Evolutionary conservation across 2,888 invertebrate genomes (phyloP).

Genomic region (Drosophila kuntzei): DNA sequence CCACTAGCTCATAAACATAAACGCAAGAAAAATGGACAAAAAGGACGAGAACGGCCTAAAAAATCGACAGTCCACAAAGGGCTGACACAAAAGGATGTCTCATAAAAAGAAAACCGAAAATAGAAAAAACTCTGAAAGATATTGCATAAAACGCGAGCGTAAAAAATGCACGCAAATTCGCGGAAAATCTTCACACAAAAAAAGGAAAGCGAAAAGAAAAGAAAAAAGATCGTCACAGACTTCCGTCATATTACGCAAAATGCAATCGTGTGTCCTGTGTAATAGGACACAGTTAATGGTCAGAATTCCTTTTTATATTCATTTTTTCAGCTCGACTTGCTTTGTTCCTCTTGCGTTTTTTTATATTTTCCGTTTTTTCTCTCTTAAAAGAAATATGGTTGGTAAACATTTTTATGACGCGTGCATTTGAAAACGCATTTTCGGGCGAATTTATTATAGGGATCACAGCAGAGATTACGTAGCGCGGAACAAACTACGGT

Average conservation of each 20-base stretch:
- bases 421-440: conserved; percentile 18
- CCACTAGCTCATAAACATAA: conserved; percentile 47
- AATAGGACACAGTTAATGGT: conserved; percentile 39
- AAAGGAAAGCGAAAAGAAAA: conserved; percentile 6
- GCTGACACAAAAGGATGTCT: conserved; percentile 54
- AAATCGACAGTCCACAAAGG: conserved; percentile 51
- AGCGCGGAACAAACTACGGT: conserved; percentile 7
- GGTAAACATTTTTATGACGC: conserved; percentile 36
- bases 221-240: conserved; percentile 8
- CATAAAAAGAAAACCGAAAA: conserved; percentile 31
- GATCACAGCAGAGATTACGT: conserved; percentile 21
- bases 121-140: conserved; percentile 23
- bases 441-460: conserved; percentile 36
- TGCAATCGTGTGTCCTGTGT: conserved; percentile 43
- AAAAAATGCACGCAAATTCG: conserved; percentile 55
- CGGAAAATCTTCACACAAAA: conserved; percentile 23
- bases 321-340: conserved; percentile 33
- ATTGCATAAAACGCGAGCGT: conserved; percentile 52
- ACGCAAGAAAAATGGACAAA: conserved; percentile 18
- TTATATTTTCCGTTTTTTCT: conserved; percentile 6
- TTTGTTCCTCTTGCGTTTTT: conserved; percentile 16
- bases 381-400: conserved; percentile 2
- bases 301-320: conserved; percentile 16
- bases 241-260: conserved; percentile 56
- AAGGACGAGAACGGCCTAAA: conserved; percentile 31